Evolutionary conservation across 2,113 vertebrate species (phyloP).

Genomic region (Sylvicapra grimmia): DNA sequence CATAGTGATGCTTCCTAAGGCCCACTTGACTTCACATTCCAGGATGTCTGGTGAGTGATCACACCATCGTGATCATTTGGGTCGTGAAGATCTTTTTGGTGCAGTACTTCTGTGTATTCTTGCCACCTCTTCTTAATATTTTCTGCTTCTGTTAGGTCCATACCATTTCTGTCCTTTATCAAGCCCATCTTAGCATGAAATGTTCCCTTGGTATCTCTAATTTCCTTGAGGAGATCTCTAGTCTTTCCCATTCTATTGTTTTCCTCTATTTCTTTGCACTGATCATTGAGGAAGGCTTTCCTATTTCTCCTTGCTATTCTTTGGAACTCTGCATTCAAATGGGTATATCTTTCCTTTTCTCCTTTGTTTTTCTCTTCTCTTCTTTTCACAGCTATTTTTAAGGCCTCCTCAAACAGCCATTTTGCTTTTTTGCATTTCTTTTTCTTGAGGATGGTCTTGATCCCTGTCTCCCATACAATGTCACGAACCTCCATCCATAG

Average conservation of each 20-base stretch:
- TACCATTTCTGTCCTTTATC: not conserved
- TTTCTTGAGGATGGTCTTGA: not conserved
- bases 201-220: not conserved
- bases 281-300: not conserved
- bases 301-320: not conserved
- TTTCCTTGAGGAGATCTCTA: not conserved
- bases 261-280: not conserved
- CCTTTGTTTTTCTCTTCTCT: not conserved
- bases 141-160: not conserved
- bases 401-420: not conserved
- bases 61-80: not conserved
- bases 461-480: not conserved
- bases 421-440: not conserved
- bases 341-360: not conserved
- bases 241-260: not conserved
- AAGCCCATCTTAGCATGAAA: not conserved
- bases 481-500: not conserved
- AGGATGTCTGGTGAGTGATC: not conserved
- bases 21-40: not conserved
- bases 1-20: not conserved
- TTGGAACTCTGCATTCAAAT: not conserved
- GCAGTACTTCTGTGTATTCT: not conserved
- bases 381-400: not conserved
- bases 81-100: not conserved
- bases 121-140: not conserved